phyloP scores from a whole-genome alignment of 1,140 invertebrate genomes.

The Drosophila nasuta region DNA sequence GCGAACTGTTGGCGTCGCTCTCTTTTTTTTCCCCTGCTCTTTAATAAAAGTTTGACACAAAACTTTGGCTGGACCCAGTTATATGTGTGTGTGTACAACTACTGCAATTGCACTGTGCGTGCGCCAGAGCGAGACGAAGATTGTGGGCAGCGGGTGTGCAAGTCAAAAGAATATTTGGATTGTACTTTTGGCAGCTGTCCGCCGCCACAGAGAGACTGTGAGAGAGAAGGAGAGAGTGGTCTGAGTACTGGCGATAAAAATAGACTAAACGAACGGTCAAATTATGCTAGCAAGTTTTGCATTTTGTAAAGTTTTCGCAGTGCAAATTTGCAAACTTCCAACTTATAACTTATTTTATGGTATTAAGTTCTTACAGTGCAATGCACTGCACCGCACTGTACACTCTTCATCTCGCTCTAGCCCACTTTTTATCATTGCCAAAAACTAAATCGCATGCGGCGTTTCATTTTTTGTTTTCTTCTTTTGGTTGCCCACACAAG shows the following conservation, averaged over 20 bases:
- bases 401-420: slow-evolving; percentile 2
- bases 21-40: slow-evolving; percentile 2
- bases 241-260: slow-evolving; percentile 21
- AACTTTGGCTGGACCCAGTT: slow-evolving; percentile 17
- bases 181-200: slow-evolving; percentile 42
- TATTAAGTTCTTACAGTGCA: slow-evolving; percentile 22
- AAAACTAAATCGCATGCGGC: slow-evolving; percentile 53
- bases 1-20: slow-evolving; percentile 20
- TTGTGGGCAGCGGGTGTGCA: slow-evolving; percentile 11
- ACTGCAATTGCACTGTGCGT: slow-evolving; percentile 15
- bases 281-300: slow-evolving; percentile 40
- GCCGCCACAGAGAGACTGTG: not conserved
- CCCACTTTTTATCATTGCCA: slow-evolving; percentile 33
- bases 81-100: not conserved
- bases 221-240: slow-evolving; percentile 2
- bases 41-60: slow-evolving; percentile 20
- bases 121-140: not conserved
- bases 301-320: slow-evolving; percentile 19
- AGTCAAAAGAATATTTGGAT: slow-evolving; percentile 27
- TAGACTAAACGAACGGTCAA: slow-evolving; percentile 38
- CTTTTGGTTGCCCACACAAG: slow-evolving; percentile 25
- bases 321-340: slow-evolving; percentile 23
- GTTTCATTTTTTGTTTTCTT: slow-evolving; percentile 10
- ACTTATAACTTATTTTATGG: slow-evolving; percentile 32
- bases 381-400: not conserved